Evolutionary conservation across 1,140 invertebrate genomes (phyloP).

Genomic region (Neomicropteryx cornuta): DNA sequence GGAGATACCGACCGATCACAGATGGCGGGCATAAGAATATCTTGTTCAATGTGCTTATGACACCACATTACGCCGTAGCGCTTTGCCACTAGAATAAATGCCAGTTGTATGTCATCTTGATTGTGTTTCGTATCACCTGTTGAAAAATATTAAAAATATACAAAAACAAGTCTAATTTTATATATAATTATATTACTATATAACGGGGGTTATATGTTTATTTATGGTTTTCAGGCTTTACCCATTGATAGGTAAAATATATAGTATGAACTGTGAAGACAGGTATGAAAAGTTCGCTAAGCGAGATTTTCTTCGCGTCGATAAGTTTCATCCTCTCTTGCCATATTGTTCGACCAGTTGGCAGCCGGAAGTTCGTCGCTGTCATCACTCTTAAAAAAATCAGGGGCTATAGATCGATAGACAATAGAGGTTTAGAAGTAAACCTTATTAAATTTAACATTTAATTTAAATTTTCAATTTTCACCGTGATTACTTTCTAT

Average conservation of each 20-base stretch:
- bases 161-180: background rate
- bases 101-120: conserved; percentile 24
- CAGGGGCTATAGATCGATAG: no score
- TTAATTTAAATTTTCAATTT: conserved; percentile 4
- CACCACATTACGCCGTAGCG: conserved; percentile 29
- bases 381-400: no score
- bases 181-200: background rate
- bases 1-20: conserved; percentile 17
- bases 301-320: no score
- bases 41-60: conserved; percentile 30
- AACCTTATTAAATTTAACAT: conserved; percentile 4
- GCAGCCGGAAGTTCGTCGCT: no score
- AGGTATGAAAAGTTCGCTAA: no score
- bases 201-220: background rate
- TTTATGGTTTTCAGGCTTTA: conserved; percentile 3
- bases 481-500: conserved; percentile 23
- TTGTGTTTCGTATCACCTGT: conserved; percentile 23
- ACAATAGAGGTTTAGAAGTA: no score
- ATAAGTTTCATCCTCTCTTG: no score
- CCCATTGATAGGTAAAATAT: background rate
- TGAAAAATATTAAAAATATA: conserved; percentile 10
- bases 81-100: conserved; percentile 31
- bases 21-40: conserved; percentile 27
- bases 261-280: conserved; percentile 4
- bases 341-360: no score